Base-by-base conservation (phyloP, 2,797 vertebrate species). In the Paedocypris micromegethes region DNA sequence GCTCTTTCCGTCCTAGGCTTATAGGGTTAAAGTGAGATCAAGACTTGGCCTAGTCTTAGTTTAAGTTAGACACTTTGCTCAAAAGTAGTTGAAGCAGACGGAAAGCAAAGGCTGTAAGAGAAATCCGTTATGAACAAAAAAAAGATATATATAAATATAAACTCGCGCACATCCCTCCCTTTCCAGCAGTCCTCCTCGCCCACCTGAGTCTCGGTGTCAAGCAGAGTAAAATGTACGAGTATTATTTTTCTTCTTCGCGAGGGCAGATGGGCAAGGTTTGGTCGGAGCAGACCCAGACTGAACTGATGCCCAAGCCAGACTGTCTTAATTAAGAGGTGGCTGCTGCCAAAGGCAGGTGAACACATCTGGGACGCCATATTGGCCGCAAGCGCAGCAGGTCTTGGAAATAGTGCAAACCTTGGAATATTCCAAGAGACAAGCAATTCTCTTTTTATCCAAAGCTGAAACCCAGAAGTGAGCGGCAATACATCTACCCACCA, bases 331-430 rank as follows among this genome's bases (percentile, higher is more conserved):
- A 82, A 73, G 74, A 76, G 70, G 59, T 61, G 63, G 73, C 69
- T 70, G 66, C 71, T 64, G 75, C 71, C 67, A 78, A 70, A 62
- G 52, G 68, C 78, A 77, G 77, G 78, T 78, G 72, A 80, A 77
- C 80, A 78, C 80, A 82, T 77, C 78, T 80, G 80, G 80, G 75
- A 80, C 50, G 69, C 68, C 72, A 76, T 77, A 73, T 73, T 79
- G 77, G 72, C 73, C 63, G 66, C 72, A 68, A 78, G 63, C 75
- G 58, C 73, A 76, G 78, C 52, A 60, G 72, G 77, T 73, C 72
- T 75, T 77, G 77, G 74, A 78, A 77, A 77, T 68, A 73, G 68
- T 71, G 69, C 75, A 75, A 78, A 63, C 66, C 72, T 57, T 50
- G 64, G 68, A 70, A 62, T 70, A 70, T 76, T 72, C 63, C 53